phyloP scores from a whole-genome alignment of 53 echinoderm and acorn worm species.

The Paelopatides confundens region DNA sequence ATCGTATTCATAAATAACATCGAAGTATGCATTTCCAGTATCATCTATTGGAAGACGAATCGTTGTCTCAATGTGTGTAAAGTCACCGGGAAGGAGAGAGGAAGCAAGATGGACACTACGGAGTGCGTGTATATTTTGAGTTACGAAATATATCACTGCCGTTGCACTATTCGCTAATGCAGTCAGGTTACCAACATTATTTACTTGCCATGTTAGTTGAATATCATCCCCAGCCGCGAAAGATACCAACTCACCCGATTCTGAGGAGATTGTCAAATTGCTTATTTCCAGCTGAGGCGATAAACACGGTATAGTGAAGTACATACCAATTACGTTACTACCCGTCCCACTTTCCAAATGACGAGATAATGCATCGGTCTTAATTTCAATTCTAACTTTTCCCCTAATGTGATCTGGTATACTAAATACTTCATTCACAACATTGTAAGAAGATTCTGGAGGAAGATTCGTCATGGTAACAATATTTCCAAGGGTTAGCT shows the following conservation, averaged over 20 bases:
- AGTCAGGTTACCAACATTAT: neutral
- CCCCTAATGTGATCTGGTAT: neutral
- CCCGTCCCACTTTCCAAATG: conserved; percentile 3
- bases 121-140: neutral
- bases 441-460: conserved; percentile 4
- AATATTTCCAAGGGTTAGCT: neutral
- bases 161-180: neutral
- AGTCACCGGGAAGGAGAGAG: neutral
- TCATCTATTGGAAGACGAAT: neutral
- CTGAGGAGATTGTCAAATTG: neutral
- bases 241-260: neutral
- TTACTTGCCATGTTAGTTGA: neutral
- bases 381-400: neutral
- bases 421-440: neutral
- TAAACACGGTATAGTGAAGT: conserved; percentile 5
- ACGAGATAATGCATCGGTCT: neutral
- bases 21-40: neutral
- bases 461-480: neutral
- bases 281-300: neutral
- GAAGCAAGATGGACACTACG: neutral
- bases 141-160: neutral
- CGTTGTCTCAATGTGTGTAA: neutral
- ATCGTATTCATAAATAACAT: neutral
- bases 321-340: neutral
- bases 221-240: conserved; percentile 5